phyloP scores from a whole-genome alignment of 2,797 vertebrate species.

The Periophthalmus magnuspinnatus region DNA sequence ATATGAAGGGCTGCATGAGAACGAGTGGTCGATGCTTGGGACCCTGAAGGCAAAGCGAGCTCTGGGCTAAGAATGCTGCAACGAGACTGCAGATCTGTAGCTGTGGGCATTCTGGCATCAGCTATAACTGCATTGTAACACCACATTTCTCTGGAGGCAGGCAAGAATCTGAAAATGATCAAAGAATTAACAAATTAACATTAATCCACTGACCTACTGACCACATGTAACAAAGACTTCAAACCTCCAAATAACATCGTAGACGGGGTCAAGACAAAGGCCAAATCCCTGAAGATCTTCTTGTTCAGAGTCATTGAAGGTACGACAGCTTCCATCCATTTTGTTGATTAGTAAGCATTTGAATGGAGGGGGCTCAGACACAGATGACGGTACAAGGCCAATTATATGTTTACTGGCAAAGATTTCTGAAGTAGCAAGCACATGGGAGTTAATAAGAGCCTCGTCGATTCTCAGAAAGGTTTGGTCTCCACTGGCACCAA shows the following conservation, averaged over 20 bases:
- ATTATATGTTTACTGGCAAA: conserved; percentile 99
- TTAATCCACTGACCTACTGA: neutral
- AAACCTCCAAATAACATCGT: conserved; percentile 99
- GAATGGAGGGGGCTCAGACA: conserved; percentile 95
- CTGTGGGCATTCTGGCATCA: conserved; percentile 91
- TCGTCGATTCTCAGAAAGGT: conserved; percentile 97
- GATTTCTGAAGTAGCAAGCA: conserved; percentile 96
- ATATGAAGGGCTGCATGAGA: conserved; percentile 97
- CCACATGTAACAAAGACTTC: conserved; percentile 18
- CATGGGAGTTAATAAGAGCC: conserved; percentile 98
- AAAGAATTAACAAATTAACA: neutral
- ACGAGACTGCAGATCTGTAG: conserved; percentile 88
- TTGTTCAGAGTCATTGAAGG: conserved; percentile 98
- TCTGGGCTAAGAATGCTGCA: conserved; percentile 97
- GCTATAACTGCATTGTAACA: conserved; percentile 98
- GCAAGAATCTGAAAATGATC: conserved; percentile 82
- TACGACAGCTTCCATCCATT: conserved; percentile 97
- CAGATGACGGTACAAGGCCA: conserved; percentile 94
- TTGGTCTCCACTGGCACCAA: conserved; percentile 97
- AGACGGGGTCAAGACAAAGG: conserved; percentile 96
- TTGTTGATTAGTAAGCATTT: conserved; percentile 99
- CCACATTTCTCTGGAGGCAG: conserved; percentile 89
- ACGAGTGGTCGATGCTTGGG: conserved; percentile 91
- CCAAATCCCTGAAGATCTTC: conserved; percentile 97
- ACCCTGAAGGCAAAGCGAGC: conserved; percentile 91